Evolutionary conservation across 1,140 invertebrate genomes (phyloP).

Genomic region (Lucilia cuprina): DNA sequence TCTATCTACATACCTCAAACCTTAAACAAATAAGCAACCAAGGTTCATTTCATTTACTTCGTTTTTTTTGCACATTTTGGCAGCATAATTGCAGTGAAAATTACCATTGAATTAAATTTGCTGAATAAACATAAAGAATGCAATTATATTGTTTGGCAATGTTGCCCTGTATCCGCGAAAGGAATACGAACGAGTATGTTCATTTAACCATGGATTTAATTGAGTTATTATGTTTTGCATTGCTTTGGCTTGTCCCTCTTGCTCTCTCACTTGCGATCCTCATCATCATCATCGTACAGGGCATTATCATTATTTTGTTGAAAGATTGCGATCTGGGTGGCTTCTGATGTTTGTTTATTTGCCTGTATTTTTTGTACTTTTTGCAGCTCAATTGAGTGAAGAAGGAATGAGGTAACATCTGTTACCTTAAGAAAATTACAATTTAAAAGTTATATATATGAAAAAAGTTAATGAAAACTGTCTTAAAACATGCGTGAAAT

Average conservation of each 20-base stretch:
- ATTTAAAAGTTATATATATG: background rate
- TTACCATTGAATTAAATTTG: background rate
- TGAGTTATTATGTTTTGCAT: constrained; percentile 12
- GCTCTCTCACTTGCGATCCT: background rate
- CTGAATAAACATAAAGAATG: constrained; percentile 2
- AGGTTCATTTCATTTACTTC: background rate
- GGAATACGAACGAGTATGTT: background rate
- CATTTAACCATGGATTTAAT: constrained; percentile 15
- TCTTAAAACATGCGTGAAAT: constrained; percentile 12
- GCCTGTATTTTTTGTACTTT: background rate
- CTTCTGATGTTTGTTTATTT: constrained; percentile 23
- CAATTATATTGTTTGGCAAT: constrained; percentile 11
- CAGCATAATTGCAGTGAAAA: constrained; percentile 6
- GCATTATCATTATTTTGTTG: constrained; percentile 7
- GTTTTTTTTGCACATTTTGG: background rate
- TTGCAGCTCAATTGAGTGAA: background rate
- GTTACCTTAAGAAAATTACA: background rate
- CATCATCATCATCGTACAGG: background rate
- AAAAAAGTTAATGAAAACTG: background rate
- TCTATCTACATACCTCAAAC: background rate
- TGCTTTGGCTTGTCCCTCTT: background rate
- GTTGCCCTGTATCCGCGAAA: background rate
- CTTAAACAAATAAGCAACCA: background rate
- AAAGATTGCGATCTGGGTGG: constrained; percentile 27
- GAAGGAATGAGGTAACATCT: background rate